Evolutionary conservation across 2,113 vertebrate genomes (phyloP).

Genomic region (Neofelis nebulosa): DNA sequence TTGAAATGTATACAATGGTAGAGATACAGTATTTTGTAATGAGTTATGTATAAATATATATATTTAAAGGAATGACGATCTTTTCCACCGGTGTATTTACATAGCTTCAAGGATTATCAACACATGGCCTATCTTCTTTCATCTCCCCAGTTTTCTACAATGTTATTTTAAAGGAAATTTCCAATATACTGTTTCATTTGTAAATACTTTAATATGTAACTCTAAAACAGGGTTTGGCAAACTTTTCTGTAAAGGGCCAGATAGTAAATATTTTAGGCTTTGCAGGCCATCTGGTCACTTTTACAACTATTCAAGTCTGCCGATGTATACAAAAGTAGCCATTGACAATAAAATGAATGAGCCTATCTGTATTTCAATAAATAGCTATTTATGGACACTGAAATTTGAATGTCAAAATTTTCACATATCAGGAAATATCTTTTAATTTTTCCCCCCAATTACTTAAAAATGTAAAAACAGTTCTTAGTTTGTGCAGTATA

Average conservation of each 20-base stretch:
- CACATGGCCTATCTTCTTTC: neutral
- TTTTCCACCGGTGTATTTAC: neutral
- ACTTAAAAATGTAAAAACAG: neutral
- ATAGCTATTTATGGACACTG: neutral
- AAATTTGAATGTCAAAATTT: conserved; percentile 38
- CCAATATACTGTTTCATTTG: neutral
- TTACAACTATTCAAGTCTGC: neutral
- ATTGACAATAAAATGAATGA: neutral
- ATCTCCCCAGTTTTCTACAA: neutral
- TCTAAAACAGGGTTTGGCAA: neutral
- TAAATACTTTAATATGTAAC: neutral
- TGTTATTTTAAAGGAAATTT: conserved; percentile 26
- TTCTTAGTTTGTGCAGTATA: neutral
- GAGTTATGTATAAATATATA: neutral
- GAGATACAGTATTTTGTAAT: neutral
- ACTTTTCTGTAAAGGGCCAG: neutral
- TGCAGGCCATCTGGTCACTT: neutral
- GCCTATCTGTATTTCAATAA: neutral
- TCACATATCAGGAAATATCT: neutral
- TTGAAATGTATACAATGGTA: neutral
- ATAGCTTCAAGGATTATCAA: neutral
- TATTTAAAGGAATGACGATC: neutral
- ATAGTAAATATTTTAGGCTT: conserved; percentile 17
- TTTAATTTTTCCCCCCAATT: neutral
- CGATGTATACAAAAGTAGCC: neutral